Percentiles rank a stretch among this genome's conserved stretches.
phyloP scores from a whole-genome alignment of 23 tunicate species.

The Halocynthia roretzi region DNA sequence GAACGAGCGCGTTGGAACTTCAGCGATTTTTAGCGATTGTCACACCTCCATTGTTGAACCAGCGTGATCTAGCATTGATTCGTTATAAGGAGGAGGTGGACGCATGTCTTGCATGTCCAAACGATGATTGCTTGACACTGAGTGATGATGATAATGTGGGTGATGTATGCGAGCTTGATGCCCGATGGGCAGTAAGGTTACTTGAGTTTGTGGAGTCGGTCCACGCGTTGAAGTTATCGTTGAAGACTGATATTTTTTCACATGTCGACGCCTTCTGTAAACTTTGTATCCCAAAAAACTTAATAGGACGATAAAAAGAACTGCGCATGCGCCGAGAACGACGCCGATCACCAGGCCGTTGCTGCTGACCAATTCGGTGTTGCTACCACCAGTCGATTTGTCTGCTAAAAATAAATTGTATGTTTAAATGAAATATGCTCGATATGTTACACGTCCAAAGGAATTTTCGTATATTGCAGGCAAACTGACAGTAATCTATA shows the following conservation, averaged over 20 bases:
- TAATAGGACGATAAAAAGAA: constrained; percentile 61
- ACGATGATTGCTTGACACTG: constrained; percentile 49
- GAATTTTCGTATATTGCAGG: no score
- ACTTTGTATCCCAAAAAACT: constrained; percentile 84
- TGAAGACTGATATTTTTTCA: constrained; percentile 88
- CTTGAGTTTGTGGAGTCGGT: constrained; percentile 65
- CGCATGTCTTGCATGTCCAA: constrained; percentile 47
- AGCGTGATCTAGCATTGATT: constrained; percentile 71
- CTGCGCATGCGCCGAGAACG: constrained; percentile 88
- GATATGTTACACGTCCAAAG: no score
- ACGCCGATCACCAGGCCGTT: constrained; percentile 74
- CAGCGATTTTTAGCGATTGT: neutral
- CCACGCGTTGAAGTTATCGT: constrained; percentile 64
- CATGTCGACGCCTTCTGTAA: constrained; percentile 50
- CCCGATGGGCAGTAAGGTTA: constrained; percentile 77
- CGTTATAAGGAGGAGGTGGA: constrained; percentile 93
- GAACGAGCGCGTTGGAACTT: no score
- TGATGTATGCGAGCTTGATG: constrained; percentile 18
- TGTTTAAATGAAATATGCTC: no score
- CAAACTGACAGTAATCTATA: no score
- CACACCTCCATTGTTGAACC: constrained; percentile 85
- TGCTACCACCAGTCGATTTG: neutral
- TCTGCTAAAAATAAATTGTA: no score
- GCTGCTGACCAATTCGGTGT: constrained; percentile 16
- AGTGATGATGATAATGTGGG: constrained; percentile 24